Percentiles rank a stretch among this genome's conserved stretches.
These are phyloP conservation scores for Pocillopora meandrina DNA, from an alignment of 92 coral and sea anemone species.

Conservation along the genomic window DNA sequence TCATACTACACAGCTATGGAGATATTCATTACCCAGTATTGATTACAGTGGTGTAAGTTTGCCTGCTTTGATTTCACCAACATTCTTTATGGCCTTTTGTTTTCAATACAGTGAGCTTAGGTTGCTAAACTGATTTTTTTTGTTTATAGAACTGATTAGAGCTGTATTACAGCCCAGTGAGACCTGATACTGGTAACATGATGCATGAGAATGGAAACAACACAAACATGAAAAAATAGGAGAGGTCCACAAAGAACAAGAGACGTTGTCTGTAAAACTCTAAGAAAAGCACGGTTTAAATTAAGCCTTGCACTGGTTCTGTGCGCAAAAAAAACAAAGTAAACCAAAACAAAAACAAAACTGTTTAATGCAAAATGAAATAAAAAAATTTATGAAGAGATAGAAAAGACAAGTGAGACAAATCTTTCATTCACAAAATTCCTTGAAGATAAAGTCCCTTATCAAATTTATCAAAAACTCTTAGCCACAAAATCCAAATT, in stretches of 20 bases:
- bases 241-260: not conserved
- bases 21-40: not conserved
- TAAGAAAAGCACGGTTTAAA: too few species aligned
- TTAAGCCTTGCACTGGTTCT: too few species aligned
- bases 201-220: conserved; percentile 10
- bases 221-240: not conserved
- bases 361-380: too few species aligned
- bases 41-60: not conserved
- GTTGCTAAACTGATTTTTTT: conserved; percentile 14
- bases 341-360: too few species aligned
- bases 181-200: conserved; percentile 9
- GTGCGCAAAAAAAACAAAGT: too few species aligned
- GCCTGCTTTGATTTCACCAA: not conserved
- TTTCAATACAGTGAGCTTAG: not conserved
- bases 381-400: too few species aligned
- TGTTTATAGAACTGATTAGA: not conserved
- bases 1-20: not conserved
- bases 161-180: conserved; percentile 3
- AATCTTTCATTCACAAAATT: too few species aligned
- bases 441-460: too few species aligned
- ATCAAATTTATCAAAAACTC: too few species aligned
- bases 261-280: too few species aligned
- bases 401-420: too few species aligned
- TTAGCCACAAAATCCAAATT: too few species aligned
- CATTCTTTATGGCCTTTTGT: not conserved